These are phyloP conservation scores for Sarotherodon lohbergeri DNA, from an alignment of 2,113 vertebrate genomes.

Conservation along the genomic window DNA sequence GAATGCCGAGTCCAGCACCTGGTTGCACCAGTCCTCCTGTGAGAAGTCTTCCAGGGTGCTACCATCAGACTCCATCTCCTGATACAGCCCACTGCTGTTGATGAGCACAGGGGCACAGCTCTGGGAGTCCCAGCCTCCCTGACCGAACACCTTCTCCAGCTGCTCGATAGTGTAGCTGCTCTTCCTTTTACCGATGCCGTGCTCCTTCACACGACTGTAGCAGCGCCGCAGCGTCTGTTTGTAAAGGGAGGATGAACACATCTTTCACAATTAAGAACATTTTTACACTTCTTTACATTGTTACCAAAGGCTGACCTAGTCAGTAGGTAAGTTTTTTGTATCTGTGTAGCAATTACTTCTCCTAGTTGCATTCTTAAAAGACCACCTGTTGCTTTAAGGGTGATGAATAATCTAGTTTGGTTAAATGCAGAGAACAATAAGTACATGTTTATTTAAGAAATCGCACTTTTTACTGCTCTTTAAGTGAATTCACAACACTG, in stretches of 20 bases:
- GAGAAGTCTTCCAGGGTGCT: constrained; percentile 97
- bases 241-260: background rate
- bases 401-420: background rate
- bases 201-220: constrained; percentile 98
- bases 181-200: constrained; percentile 95
- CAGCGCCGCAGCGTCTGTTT: constrained; percentile 88
- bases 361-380: background rate
- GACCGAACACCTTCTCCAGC: constrained; percentile 98
- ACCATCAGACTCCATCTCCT: constrained; percentile 96
- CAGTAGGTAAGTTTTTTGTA: background rate
- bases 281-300: background rate
- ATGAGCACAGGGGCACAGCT: constrained; percentile 96
- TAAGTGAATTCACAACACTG: background rate
- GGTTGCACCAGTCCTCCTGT: constrained; percentile 97
- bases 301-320: background rate
- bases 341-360: background rate
- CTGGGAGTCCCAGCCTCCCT: constrained; percentile 97
- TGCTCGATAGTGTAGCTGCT: constrained; percentile 99
- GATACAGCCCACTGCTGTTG: constrained; percentile 97
- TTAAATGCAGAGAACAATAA: background rate
- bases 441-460: background rate
- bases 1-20: constrained; percentile 90
- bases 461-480: background rate
- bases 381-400: background rate
- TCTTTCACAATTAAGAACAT: background rate